Base-by-base conservation (phyloP, 1,140 invertebrate genomes). In the Frieseomelitta varia region DNA sequence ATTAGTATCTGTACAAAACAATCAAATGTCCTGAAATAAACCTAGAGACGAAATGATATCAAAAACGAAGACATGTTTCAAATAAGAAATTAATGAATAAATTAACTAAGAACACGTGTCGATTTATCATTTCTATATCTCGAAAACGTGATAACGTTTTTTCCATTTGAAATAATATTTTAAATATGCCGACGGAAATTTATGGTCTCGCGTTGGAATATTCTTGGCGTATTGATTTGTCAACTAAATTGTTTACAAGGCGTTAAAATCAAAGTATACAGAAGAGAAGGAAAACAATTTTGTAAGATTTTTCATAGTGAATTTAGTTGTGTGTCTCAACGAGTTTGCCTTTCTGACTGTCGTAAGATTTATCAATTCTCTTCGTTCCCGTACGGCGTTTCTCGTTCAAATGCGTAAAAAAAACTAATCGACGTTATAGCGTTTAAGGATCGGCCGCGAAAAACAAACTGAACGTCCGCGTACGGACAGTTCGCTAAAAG, bases 381-480 rank as follows among this genome's bases (percentile, higher is more conserved):
- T 21, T 78, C 74, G 81, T 77, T 55, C 47, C 76, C 82, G 24
- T 65, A 65, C 68, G 69, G 34, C 67, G 74, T 72, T 75, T 71
- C 55, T 76, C 65, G 61, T 71, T 34, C 15, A 74, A n/a, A 80
- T 34, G 68, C 39, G 79, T 72, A 67, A 69, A 74, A 77, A 67
- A 69, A 74, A 77, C 34, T 76, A 76, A 81, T 80, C 78, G 78
- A 58, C 3, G 21, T 39, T 82, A 47, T 47, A 82, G 72, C 21
- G 34, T 58, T 69, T 77, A 83, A 77, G 74, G 3, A 68, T 69
- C 73, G 39, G 24, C 73, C 73, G 39, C 58, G 27, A 24, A 75
- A 76, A 75, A 76, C 72, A 56, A 81, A 72, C 51, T 47, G 34
- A 79, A 21, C 27, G 63, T 34, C 47, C 77, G 2, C 8, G 17